Evolutionary conservation across 1,140 invertebrate species (phyloP).

Genomic region (Cyphomyrmex costatus): DNA sequence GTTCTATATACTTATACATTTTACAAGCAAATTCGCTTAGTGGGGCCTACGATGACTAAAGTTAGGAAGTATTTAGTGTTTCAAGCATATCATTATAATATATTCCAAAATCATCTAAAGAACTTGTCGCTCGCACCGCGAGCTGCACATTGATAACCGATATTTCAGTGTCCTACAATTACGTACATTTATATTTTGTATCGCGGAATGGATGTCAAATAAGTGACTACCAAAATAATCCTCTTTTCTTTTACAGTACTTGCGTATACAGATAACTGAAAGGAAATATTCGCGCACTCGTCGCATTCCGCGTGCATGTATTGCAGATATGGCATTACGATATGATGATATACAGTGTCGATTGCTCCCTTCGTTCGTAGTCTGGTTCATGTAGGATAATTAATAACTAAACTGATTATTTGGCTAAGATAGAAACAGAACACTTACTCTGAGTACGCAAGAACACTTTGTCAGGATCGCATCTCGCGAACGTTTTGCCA

Average conservation of each 20-base stretch:
- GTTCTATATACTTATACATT: slow-evolving; percentile 25
- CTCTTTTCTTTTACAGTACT: slow-evolving; percentile 18
- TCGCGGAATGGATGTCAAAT: slow-evolving; percentile 38
- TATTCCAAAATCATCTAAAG: slow-evolving; percentile 14
- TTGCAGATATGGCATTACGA: slow-evolving; percentile 27
- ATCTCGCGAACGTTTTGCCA: slow-evolving; percentile 5
- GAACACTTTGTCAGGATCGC: slow-evolving; percentile 50
- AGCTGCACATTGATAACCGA: slow-evolving; percentile 16
- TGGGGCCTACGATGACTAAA: slow-evolving; percentile 27
- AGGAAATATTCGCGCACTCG: not conserved
- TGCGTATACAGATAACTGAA: slow-evolving; percentile 25
- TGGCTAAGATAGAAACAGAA: slow-evolving; percentile 54
- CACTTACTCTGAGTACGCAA: slow-evolving; percentile 47
- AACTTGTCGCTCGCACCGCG: slow-evolving; percentile 40
- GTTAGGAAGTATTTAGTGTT: slow-evolving; percentile 36
- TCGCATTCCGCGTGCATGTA: slow-evolving; percentile 20
- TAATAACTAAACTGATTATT: slow-evolving; percentile 44
- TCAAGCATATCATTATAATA: slow-evolving; percentile 36
- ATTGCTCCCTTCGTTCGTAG: slow-evolving; percentile 40
- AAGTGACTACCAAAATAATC: slow-evolving; percentile 34
- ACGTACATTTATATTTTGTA: slow-evolving; percentile 5
- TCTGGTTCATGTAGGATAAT: slow-evolving; percentile 16
- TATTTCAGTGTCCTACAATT: not conserved
- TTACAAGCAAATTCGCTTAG: slow-evolving; percentile 37
- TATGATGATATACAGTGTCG: not conserved